Evolutionary conservation across 2,797 vertebrate genomes (phyloP), one percentile per base, ranked within the genome.

Genomic region (Lepus oiostolus): DNA sequence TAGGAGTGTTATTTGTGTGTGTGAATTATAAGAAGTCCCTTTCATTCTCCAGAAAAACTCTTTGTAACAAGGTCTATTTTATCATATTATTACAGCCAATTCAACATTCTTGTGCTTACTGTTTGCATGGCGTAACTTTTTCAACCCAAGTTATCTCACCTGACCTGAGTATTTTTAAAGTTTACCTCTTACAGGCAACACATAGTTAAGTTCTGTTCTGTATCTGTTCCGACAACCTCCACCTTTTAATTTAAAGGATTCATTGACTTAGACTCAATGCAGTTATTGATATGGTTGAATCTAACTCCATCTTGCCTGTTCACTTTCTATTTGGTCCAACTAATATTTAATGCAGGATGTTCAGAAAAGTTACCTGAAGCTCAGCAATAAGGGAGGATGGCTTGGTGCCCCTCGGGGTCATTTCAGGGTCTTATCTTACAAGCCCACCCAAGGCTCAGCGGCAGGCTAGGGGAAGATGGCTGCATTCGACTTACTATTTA

Each of bases 361-460:
- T 95, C 85, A 85, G 83, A 91, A 90, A 90, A 83, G n/a, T 86
- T 88, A 77, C 60, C 54, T 52, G 68, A 88, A 81, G n/a, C 24
- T 94, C 84, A 32, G 67, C 74, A 91, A 84, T 65, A 60, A 50
- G n/a, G 68, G 21, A 86, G 63, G 38, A 77, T 62, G n/a, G 12
- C 21, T 50, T 1, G 28, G 30, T 65, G 11, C 28, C 58, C 47
- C 75, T 95, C 4, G 76, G 83, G 65, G 65, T 85, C 52, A 70
- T 62, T 30, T 30, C 60, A 85, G 35, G 89, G 35, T 13, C 30
- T 58, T 67, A 35, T 74, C 50, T 89, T 68, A 83, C 52, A 79
- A 67, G 38, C 28, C 54, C 14, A 52, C 19, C 58, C 65, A 65
- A 92, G 26, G 54, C 50, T 90, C 80, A 89, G 35, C 60, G 19